phyloP scores from a whole-genome alignment of 2,113 vertebrate species.

The Eurystomus gularis region DNA sequence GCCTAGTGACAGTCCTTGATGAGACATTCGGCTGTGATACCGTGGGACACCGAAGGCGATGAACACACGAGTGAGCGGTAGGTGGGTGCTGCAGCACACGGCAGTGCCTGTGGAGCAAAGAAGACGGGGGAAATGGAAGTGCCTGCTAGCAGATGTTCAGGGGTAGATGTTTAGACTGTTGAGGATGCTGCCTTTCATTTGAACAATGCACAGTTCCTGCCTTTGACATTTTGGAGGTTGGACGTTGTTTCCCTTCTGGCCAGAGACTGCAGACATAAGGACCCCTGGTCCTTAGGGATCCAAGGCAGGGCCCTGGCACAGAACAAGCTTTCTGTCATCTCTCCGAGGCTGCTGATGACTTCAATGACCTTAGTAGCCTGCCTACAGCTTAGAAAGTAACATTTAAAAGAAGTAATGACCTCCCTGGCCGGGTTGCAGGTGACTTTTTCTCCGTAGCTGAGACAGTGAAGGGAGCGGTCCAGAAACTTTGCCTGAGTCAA shows the following conservation, averaged over 20 bases:
- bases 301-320: neutral
- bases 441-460: neutral
- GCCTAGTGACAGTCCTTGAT: neutral
- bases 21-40: neutral
- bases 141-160: neutral
- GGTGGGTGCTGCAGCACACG: neutral
- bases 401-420: neutral
- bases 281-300: no score
- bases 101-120: neutral
- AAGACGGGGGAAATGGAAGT: neutral
- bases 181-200: neutral
- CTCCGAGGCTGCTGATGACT: neutral
- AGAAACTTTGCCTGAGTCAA: neutral
- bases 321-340: neutral
- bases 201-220: no score
- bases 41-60: rapidly evolving
- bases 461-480: neutral
- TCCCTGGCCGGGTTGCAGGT: neutral
- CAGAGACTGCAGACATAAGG: neutral
- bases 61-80: rapidly evolving
- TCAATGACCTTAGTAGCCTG: neutral
- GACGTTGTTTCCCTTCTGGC: neutral
- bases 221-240: no score
- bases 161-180: neutral
- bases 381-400: neutral